A percentile compares a stretch with the other conserved stretches of the same genome.
phyloP scores from a whole-genome alignment of 2,113 vertebrate species.

The Silurus meridionalis region DNA sequence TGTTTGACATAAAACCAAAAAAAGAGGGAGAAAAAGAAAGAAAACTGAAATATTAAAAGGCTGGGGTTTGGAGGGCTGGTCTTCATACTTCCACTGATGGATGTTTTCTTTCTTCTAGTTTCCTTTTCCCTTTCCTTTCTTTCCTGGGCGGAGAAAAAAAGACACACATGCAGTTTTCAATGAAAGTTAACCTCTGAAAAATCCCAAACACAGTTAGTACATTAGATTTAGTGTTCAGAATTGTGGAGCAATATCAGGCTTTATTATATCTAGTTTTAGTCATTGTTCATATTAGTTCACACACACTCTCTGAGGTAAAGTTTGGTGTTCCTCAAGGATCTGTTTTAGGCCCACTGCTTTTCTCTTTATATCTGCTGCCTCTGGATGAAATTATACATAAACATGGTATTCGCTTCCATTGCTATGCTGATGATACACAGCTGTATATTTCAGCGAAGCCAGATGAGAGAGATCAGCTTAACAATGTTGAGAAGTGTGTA shows the following conservation, averaged over 20 bases:
- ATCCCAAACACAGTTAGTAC: background rate
- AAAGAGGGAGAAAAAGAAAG: conserved; percentile 20
- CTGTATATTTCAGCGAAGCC: too few species aligned
- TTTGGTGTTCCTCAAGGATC: too few species aligned
- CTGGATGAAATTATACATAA: too few species aligned
- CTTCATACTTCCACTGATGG: conserved; percentile 27
- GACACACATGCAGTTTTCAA: background rate
- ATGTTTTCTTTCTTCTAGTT: conserved; percentile 42
- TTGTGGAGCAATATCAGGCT: background rate
- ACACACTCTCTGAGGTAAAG: too few species aligned
- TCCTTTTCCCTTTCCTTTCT: conserved; percentile 83
- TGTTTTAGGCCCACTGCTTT: too few species aligned
- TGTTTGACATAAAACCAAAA: background rate
- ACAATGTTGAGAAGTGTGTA: too few species aligned
- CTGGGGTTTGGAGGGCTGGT: conserved; percentile 27
- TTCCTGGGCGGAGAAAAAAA: conserved; percentile 70
- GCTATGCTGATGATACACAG: too few species aligned
- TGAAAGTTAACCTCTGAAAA: background rate
- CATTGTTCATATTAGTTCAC: background rate
- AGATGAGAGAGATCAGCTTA: too few species aligned
- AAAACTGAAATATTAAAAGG: background rate
- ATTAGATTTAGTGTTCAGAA: too few species aligned
- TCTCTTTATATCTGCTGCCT: too few species aligned
- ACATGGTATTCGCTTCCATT: too few species aligned
- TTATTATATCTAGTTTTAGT: background rate